Evolutionary conservation across 2,888 invertebrate genomes (phyloP), one percentile per base, ranked within the genome.

Genomic region (Beris morrisii): DNA sequence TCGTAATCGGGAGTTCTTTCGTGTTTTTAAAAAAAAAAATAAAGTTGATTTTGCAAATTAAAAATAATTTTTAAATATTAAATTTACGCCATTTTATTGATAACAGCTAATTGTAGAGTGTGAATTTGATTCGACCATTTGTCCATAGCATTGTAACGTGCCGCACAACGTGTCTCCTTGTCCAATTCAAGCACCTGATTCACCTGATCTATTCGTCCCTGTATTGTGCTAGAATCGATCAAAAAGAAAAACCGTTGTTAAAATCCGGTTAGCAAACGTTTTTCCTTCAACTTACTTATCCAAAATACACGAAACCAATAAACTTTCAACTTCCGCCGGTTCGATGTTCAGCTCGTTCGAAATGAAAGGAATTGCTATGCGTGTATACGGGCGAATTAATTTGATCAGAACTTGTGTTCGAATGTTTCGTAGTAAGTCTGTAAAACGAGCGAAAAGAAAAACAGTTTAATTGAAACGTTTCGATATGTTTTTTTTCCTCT

Each of bases 331-430:
- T 83, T 99, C 99, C 71, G 88, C 87, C 68, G 91, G 93, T 78
- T 95, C 94, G 72, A 95, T 95, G 77, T 95, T 95, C 64, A 95
- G 83, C 79, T 95, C 94, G 79, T 92, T 92, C 45, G 98, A 97
- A 78, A 99, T 96, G 79, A 97, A 98, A 5, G 95, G 95, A 79
- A 99, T 96, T 78, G 96, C 94, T 74, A 99, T 98, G 77, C 95
- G 88, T 54, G 97, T 99, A 82, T 99, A 99, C 0, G 99, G 99
- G 67, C 93, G 93, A 75, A 99, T 98, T 70, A 99, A 83, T 80
- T 97, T 97, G 70, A 98, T 95, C 68, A 99, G 84, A 70, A 99
- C 98, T 84, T 98, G 93, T 4, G 97, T 98, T 72, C 98, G 86
- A 75, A 99, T 97, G 81, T 99, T 99, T 66, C 96, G 85, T 64